phyloP scores from a whole-genome alignment of 2,113 vertebrate genomes.

The Tachysurus fulvidraco region DNA sequence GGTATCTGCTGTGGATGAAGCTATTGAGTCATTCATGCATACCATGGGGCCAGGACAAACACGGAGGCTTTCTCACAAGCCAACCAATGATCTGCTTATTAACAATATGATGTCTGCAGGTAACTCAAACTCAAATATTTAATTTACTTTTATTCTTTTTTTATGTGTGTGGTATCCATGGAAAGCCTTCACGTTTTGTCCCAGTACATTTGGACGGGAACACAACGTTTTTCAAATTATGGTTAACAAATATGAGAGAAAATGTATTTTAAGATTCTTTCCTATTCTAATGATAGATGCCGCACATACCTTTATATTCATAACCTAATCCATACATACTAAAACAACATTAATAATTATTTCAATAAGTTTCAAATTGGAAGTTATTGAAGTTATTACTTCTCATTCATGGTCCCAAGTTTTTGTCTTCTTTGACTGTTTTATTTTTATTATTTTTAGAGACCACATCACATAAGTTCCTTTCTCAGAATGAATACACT shows the following conservation, averaged over 20 bases:
- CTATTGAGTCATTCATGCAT: slow-evolving; percentile 52
- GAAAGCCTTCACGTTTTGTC: not conserved
- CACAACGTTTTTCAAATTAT: not conserved
- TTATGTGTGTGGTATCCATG: not conserved
- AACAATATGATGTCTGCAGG: slow-evolving; percentile 61
- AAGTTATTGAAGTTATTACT: not conserved
- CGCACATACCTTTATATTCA: not conserved
- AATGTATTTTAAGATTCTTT: not conserved
- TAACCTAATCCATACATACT: not conserved
- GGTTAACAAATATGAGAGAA: not conserved
- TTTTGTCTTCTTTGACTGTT: not conserved
- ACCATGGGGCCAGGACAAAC: not conserved
- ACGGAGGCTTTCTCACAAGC: slow-evolving; percentile 11
- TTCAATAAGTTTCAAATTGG: not conserved
- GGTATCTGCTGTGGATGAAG: slow-evolving; percentile 57
- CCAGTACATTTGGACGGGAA: not conserved
- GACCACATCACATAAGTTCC: not conserved
- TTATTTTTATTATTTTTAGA: not conserved
- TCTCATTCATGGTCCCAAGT: not conserved
- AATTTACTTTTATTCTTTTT: not conserved
- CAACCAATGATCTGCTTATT: slow-evolving; percentile 49
- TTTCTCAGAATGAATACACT: not conserved
- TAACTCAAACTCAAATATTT: slow-evolving; percentile 23
- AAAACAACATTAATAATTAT: not conserved
- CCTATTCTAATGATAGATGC: not conserved